Percentiles rank a stretch among this genome's conserved stretches.
phyloP scores from a whole-genome alignment of 2,888 invertebrate species.

The Hymenopus coronatus region DNA sequence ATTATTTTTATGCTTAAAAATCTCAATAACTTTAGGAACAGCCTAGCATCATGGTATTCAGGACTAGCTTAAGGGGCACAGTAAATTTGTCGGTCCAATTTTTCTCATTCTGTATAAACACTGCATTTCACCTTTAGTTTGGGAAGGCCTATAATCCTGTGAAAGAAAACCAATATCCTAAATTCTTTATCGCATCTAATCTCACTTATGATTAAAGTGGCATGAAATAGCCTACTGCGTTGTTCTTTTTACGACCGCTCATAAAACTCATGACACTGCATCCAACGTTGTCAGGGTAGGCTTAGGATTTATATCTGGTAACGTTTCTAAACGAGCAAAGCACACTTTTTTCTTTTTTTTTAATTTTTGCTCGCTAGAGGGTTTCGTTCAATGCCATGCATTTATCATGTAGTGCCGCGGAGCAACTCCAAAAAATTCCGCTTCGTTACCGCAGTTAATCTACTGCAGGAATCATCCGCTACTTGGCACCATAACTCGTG shows the following conservation, averaged over 20 bases:
- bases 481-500: neutral
- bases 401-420: neutral
- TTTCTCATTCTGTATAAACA: too few species aligned
- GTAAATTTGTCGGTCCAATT: too few species aligned
- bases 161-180: neutral
- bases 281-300: neutral
- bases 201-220: neutral
- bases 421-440: neutral
- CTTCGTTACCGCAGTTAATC: neutral
- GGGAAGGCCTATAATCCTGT: neutral
- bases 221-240: neutral
- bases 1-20: too few species aligned
- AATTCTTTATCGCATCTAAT: neutral
- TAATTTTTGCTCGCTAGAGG: neutral
- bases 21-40: too few species aligned
- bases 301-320: neutral
- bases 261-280: neutral
- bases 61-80: too few species aligned
- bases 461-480: neutral
- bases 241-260: neutral
- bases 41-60: too few species aligned
- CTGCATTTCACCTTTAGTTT: too few species aligned
- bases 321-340: neutral
- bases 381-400: neutral
- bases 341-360: neutral